Evolutionary conservation across 2,888 invertebrate genomes (phyloP).

Genomic region (Athripsodes cinereus): DNA sequence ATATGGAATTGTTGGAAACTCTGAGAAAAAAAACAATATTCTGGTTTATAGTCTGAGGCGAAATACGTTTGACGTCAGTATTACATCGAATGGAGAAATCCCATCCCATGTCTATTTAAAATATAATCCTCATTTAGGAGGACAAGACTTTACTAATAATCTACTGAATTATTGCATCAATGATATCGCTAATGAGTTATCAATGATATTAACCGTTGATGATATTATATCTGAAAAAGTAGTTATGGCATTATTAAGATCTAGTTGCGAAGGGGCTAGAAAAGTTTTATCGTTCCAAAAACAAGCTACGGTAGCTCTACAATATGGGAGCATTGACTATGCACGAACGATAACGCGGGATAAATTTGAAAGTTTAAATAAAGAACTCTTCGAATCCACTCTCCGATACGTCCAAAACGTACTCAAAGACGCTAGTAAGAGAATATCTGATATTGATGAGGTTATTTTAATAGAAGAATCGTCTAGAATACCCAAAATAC

Average conservation of each 20-base stretch:
- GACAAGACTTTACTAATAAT: slow-evolving; percentile 98
- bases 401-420: slow-evolving; percentile 90
- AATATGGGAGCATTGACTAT: slow-evolving; percentile 97
- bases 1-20: slow-evolving; percentile 94
- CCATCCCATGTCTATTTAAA: slow-evolving; percentile 93
- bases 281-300: slow-evolving; percentile 90
- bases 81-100: slow-evolving; percentile 97
- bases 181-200: too few species aligned
- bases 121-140: slow-evolving; percentile 96
- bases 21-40: slow-evolving; percentile 91
- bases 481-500: slow-evolving; percentile 98
- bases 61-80: slow-evolving; percentile 98
- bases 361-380: slow-evolving; percentile 97
- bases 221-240: slow-evolving; percentile 91
- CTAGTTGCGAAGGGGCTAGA: slow-evolving; percentile 95
- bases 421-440: slow-evolving; percentile 97
- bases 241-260: slow-evolving; percentile 82
- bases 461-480: slow-evolving; percentile 99
- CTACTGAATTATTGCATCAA: slow-evolving; percentile 99
- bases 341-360: slow-evolving; percentile 96
- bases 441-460: slow-evolving; percentile 96
- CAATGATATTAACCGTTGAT: slow-evolving; percentile 99
- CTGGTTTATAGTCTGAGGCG: slow-evolving; percentile 98
- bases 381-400: slow-evolving; percentile 86
- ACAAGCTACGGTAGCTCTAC: slow-evolving; percentile 96